Evolutionary conservation across 2,888 invertebrate species (phyloP).

Genomic region (Tachina grossa): DNA sequence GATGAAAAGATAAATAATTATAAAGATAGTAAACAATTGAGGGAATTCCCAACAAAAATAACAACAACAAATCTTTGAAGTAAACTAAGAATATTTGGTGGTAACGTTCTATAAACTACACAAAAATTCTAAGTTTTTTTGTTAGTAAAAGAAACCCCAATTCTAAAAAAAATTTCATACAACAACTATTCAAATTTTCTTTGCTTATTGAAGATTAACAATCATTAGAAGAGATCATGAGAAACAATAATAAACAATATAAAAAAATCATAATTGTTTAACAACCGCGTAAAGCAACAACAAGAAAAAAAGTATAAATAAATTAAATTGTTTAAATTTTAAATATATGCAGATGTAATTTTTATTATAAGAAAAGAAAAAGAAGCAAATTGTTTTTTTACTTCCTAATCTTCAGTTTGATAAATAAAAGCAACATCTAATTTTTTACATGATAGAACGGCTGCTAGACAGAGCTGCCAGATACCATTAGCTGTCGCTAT

Average conservation of each 20-base stretch:
- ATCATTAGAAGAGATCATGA: conserved; percentile 44
- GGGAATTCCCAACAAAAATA: conserved; percentile 79
- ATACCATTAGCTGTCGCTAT: too few species aligned
- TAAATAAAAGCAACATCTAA: conserved; percentile 26
- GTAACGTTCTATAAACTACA: conserved; percentile 41
- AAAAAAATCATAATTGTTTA: conserved; percentile 57
- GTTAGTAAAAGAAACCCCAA: conserved; percentile 5
- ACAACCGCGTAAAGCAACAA: neutral
- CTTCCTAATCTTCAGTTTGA: neutral
- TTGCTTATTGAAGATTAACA: conserved; percentile 33
- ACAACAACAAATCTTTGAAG: conserved; percentile 73
- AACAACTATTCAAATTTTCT: neutral
- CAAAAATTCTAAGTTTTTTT: neutral
- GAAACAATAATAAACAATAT: conserved; percentile 23
- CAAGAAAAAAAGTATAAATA: conserved; percentile 12
- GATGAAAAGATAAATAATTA: conserved; percentile 14
- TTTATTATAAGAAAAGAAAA: too few species aligned
- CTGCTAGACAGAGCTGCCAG: conserved; percentile 12
- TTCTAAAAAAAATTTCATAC: conserved; percentile 15
- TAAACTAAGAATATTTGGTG: conserved; percentile 4
- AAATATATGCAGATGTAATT: conserved; percentile 44
- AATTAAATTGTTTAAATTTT: conserved; percentile 71
- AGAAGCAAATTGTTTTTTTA: conserved; percentile 75
- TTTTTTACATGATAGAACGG: neutral
- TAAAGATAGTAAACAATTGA: conserved; percentile 59